These are phyloP conservation scores for Varanus salvator DNA, from an alignment of 2,113 vertebrate genomes.

Conservation along the genomic window DNA sequence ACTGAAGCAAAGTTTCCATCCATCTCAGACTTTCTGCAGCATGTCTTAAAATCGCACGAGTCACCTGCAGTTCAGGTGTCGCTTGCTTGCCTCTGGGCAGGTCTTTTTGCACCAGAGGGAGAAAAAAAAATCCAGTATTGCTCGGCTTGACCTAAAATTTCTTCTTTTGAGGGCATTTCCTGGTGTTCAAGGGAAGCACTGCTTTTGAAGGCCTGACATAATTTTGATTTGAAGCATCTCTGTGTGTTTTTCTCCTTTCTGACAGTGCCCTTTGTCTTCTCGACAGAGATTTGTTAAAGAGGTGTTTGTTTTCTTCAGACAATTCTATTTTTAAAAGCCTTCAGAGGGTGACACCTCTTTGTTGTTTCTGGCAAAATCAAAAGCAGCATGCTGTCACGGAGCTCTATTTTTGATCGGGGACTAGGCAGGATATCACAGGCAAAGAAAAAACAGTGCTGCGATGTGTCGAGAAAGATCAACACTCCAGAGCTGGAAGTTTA, in stretches of 20 bases:
- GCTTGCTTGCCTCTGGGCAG: not conserved
- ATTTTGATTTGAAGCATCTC: constrained; percentile 14
- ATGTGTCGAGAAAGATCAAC: constrained; percentile 44
- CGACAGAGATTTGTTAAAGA: constrained; percentile 34
- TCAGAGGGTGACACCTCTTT: constrained; percentile 73
- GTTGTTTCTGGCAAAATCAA: constrained; percentile 75
- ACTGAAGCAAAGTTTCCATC: too few species aligned
- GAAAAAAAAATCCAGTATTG: not conserved
- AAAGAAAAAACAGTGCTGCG: constrained; percentile 42
- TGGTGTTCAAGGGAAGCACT: not conserved
- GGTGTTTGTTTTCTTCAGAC: constrained; percentile 46
- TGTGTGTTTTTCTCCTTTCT: constrained; percentile 10
- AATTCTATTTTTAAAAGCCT: constrained; percentile 69
- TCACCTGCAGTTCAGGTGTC: not conserved
- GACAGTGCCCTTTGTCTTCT: constrained; percentile 26
- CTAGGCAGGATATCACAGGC: constrained; percentile 67
- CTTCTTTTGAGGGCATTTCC: not conserved
- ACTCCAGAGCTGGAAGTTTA: not conserved
- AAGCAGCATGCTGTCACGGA: constrained; percentile 73
- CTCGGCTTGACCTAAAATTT: too few species aligned
- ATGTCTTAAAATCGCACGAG: not conserved
- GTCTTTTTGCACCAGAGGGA: not conserved
- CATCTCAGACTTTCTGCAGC: not conserved
- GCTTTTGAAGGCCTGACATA: not conserved
- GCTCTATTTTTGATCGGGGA: constrained; percentile 68